Evolutionary conservation across 2,888 invertebrate genomes (phyloP).

Genomic region (Drosophila limbata): DNA sequence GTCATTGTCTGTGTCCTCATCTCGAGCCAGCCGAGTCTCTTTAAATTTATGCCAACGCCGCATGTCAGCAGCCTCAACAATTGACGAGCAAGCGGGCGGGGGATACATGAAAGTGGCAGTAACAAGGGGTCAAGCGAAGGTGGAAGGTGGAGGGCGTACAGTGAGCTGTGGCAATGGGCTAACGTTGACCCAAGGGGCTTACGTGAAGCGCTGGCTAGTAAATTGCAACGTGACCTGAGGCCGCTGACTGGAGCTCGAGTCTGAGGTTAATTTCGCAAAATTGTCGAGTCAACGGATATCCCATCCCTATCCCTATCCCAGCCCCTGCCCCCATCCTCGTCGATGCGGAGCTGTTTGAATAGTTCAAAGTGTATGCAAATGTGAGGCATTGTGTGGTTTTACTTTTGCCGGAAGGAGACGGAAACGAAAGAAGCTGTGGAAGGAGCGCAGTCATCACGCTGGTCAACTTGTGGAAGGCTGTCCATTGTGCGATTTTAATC

Average conservation of each 20-base stretch:
- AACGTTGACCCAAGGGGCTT: conserved; percentile 71
- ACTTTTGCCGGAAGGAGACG: conserved; percentile 71
- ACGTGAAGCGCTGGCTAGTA: conserved; percentile 61
- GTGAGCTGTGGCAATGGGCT: conserved; percentile 12
- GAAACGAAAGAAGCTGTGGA: conserved; percentile 10
- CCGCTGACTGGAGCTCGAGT: conserved; percentile 66
- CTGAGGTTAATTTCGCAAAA: conserved; percentile 83
- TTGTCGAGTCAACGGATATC: conserved; percentile 80
- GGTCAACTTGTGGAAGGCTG: conserved; percentile 68
- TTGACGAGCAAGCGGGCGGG: conserved; percentile 8
- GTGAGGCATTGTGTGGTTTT: conserved; percentile 79
- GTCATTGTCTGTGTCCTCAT: conserved; percentile 50
- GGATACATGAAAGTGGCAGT: not conserved
- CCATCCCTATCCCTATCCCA: not conserved
- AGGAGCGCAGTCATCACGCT: conserved; percentile 28
- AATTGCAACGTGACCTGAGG: conserved; percentile 82
- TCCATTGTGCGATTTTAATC: conserved; percentile 78
- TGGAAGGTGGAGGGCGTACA: not conserved
- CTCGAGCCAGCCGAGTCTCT: conserved; percentile 40
- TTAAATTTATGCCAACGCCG: conserved; percentile 80
- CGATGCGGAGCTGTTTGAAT: conserved; percentile 51
- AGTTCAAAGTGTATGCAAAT: conserved; percentile 77
- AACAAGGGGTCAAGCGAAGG: conserved; percentile 8
- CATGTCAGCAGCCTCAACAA: conserved; percentile 56
- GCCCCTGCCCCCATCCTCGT: not conserved